Percentiles rank a stretch among this genome's conserved stretches.
phyloP scores from a whole-genome alignment of 2,888 invertebrate genomes.

The Lordiphosa fenestrarum region DNA sequence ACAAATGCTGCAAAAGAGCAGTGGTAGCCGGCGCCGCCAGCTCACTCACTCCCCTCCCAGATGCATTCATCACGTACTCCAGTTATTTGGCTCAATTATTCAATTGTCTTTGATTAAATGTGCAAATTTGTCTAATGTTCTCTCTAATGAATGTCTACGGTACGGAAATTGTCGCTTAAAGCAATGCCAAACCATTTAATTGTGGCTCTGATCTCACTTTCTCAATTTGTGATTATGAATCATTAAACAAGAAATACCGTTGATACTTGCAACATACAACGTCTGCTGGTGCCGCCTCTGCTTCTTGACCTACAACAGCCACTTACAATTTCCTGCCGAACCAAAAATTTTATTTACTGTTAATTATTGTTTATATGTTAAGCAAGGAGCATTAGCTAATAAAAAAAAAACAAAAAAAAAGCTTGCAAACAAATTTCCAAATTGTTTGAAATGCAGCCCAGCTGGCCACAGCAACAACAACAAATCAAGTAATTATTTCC shows the following conservation, averaged over 20 bases:
- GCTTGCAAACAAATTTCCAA: conserved; percentile 50
- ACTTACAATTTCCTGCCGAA: conserved; percentile 55
- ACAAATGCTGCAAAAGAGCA: conserved; percentile 37
- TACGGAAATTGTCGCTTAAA: conserved; percentile 57
- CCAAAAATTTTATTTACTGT: conserved; percentile 48
- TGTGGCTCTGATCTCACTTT: conserved; percentile 59
- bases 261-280: conserved; percentile 30
- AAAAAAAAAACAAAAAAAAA: conserved; percentile 21
- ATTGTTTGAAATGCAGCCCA: conserved; percentile 49
- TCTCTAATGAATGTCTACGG: conserved; percentile 15
- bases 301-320: conserved; percentile 65
- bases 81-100: conserved; percentile 64
- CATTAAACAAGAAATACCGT: conserved; percentile 24
- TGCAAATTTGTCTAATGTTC: conserved; percentile 72
- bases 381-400: conserved; percentile 43
- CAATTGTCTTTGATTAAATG: conserved; percentile 75
- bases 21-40: conserved; percentile 30
- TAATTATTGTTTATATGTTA: conserved; percentile 49
- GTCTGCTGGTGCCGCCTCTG: conserved; percentile 10
- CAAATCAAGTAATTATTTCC: conserved; percentile 70
- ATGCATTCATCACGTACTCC: conserved; percentile 22
- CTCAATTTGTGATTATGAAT: conserved; percentile 50
- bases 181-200: conserved; percentile 45
- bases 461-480: conserved; percentile 36
- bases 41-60: neutral